phyloP scores from a whole-genome alignment of 2,113 vertebrate genomes.

The Pterophyllum scalare region DNA sequence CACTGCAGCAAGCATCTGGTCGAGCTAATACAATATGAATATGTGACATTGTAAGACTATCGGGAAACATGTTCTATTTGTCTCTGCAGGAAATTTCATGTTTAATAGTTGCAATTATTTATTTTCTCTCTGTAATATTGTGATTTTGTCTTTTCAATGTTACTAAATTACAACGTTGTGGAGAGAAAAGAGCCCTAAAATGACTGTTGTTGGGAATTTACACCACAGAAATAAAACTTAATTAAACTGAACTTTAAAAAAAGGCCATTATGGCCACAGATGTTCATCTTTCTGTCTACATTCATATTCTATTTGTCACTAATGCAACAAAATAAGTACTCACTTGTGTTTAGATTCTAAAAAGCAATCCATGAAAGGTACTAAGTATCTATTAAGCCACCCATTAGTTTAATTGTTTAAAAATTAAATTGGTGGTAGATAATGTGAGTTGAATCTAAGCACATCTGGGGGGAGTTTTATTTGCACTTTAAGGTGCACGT shows the following conservation, averaged over 20 bases:
- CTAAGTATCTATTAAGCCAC: conserved; percentile 15
- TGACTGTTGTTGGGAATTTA: background rate
- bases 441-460: conserved; percentile 2
- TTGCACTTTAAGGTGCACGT: conserved; percentile 27
- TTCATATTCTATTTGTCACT: background rate
- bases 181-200: background rate
- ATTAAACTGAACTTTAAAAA: background rate
- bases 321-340: conserved; percentile 9
- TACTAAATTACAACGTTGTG: background rate
- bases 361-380: background rate
- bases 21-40: background rate
- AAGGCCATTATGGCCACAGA: background rate
- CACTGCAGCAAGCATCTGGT: background rate
- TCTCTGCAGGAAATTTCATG: background rate
- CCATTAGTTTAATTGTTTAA: conserved; percentile 29
- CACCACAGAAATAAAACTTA: background rate
- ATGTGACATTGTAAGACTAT: background rate
- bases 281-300: background rate
- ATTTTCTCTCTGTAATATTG: background rate
- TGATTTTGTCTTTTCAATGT: background rate
- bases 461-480: conserved; percentile 3
- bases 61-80: background rate
- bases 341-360: background rate
- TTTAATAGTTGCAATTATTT: background rate
- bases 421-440: conserved; percentile 33